A percentile compares a stretch with the other conserved stretches of the same genome.
phyloP scores from a whole-genome alignment of 2,113 vertebrate genomes.

The Tauraco erythrolophus region DNA sequence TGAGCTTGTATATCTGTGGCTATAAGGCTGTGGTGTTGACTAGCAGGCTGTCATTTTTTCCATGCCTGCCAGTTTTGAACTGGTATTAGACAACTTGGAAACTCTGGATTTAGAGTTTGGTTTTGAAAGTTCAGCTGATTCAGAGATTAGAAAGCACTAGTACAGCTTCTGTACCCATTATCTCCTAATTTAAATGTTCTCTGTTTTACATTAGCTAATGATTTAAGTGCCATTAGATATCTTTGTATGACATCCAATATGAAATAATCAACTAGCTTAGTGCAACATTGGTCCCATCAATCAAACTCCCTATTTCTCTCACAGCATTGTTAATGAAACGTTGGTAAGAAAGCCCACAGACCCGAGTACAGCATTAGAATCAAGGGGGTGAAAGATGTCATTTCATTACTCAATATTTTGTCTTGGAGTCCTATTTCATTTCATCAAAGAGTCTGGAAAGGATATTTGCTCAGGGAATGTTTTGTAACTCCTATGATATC shows the following conservation, averaged over 20 bases:
- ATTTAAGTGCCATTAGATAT: constrained; percentile 60
- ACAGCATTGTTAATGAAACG: constrained; percentile 39
- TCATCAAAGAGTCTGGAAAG: not conserved
- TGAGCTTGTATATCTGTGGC: not conserved
- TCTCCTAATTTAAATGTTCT: constrained; percentile 46
- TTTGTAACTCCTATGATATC: not conserved
- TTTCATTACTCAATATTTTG: not conserved
- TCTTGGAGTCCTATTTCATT: not conserved
- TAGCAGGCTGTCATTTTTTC: not conserved
- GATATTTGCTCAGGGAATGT: not conserved
- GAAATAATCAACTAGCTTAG: constrained; percentile 63
- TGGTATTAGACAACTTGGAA: not conserved
- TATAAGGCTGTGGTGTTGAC: not conserved
- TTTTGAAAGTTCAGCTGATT: constrained; percentile 31
- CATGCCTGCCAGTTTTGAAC: not conserved
- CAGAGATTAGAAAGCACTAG: not conserved
- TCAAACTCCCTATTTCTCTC: constrained; percentile 39
- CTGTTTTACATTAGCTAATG: constrained; percentile 54
- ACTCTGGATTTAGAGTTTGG: not conserved
- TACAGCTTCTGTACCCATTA: constrained; percentile 4
- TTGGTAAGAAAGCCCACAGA: constrained; percentile 21
- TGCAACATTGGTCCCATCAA: constrained; percentile 30
- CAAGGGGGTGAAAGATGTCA: constrained; percentile 11
- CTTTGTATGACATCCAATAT: constrained; percentile 56
- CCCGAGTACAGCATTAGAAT: not conserved